These are phyloP conservation scores for Pangasianodon hypophthalmus DNA, from an alignment of 2,113 vertebrate species.

Conservation along the genomic window DNA sequence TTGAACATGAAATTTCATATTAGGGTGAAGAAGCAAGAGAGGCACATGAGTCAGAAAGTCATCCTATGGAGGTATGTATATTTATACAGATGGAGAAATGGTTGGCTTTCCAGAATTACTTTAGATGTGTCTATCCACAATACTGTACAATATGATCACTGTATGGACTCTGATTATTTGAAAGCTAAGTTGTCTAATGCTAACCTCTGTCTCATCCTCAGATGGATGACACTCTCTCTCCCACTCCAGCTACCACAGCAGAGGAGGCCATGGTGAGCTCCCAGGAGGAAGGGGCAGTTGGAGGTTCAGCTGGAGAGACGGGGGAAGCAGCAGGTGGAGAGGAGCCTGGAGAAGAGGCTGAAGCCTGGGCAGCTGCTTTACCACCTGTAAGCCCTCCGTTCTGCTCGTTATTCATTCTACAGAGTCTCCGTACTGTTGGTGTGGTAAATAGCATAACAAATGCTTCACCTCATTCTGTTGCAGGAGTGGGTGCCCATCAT, in stretches of 20 bases:
- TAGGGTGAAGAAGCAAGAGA: slow-evolving; percentile 53
- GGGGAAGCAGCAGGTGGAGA: slow-evolving; percentile 65
- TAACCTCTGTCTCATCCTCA: slow-evolving; percentile 32
- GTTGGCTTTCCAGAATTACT: not conserved
- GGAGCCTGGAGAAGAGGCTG: slow-evolving; percentile 75
- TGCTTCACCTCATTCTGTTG: not conserved
- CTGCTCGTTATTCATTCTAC: not conserved
- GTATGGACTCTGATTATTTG: not conserved
- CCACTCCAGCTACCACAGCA: slow-evolving; percentile 87
- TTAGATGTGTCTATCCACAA: not conserved
- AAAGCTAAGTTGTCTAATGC: not conserved
- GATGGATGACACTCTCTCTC: slow-evolving; percentile 78
- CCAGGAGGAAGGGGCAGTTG: slow-evolving; percentile 46
- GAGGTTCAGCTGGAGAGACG: slow-evolving; percentile 30
- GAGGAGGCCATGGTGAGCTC: slow-evolving; percentile 85
- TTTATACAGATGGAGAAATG: not conserved
- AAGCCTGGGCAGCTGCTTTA: slow-evolving; percentile 85
- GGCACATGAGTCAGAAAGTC: slow-evolving; percentile 60
- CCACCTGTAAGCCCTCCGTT: slow-evolving; percentile 78
- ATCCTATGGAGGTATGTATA: slow-evolving; percentile 58
- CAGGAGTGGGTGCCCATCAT: slow-evolving; percentile 95
- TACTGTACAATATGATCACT: not conserved
- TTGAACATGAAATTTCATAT: not conserved
- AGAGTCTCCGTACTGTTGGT: not conserved
- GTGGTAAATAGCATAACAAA: not conserved